Conservation (phyloP, 2,888 invertebrate genomes). For the Phanerotoma sp. region DNA sequence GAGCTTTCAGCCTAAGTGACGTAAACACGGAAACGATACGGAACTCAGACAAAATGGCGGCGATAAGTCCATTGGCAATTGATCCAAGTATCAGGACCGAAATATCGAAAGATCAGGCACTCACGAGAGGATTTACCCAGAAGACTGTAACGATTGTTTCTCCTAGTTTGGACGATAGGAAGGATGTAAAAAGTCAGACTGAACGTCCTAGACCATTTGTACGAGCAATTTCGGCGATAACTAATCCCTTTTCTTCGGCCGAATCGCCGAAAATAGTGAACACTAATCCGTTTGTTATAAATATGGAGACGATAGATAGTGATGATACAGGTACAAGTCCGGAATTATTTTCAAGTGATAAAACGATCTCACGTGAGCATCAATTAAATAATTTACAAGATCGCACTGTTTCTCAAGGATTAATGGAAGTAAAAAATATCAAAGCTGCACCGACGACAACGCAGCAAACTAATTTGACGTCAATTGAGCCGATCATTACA, state of each 20-base stretch:
- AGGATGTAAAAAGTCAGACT: constrained; percentile 19
- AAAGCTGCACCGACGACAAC: constrained; percentile 20
- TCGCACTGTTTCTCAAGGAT: constrained; percentile 23
- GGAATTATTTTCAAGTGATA: background rate
- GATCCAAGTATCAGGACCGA: constrained; percentile 37
- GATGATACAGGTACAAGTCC: background rate
- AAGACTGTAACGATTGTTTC: constrained; percentile 52
- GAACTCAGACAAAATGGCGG: constrained; percentile 22
- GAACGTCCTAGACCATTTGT: constrained; percentile 15
- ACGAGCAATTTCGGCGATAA: constrained; percentile 22
- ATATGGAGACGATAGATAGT: background rate
- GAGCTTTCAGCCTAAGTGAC: constrained; percentile 54
- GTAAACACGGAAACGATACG: constrained; percentile 42
- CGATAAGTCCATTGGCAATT: constrained; percentile 45
- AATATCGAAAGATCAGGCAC: constrained; percentile 24
- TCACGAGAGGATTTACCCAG: constrained; percentile 24
- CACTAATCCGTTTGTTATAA: constrained; percentile 29
- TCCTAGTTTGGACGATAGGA: constrained; percentile 34
- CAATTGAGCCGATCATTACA: background rate
- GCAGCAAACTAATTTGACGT: background rate
- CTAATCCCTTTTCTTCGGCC: constrained; percentile 25
- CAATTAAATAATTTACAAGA: background rate
- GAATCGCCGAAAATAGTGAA: background rate
- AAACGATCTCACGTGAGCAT: background rate
- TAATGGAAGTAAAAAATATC: constrained; percentile 27